phyloP scores from a whole-genome alignment of 2,888 invertebrate genomes.

The Magallana nippona region DNA sequence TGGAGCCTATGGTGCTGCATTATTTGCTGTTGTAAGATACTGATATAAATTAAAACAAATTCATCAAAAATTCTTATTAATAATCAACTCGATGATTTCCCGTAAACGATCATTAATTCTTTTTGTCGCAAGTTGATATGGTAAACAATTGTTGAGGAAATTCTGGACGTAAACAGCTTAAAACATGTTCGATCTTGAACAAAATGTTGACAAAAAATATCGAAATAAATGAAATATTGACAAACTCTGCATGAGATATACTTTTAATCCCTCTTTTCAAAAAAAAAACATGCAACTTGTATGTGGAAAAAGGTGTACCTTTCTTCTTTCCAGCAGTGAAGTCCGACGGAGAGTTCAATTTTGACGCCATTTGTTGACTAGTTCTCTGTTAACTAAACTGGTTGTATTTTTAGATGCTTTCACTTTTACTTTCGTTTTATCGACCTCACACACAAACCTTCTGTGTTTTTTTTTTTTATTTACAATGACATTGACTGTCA shows the following conservation, averaged over 20 bases:
- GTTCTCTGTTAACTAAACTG: not conserved
- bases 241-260: not conserved
- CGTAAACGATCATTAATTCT: not conserved
- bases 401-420: not conserved
- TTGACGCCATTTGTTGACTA: conserved; percentile 67
- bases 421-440: not conserved
- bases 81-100: no score
- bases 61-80: no score
- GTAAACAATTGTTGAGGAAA: conserved; percentile 19
- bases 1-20: no score
- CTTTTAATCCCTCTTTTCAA: not conserved
- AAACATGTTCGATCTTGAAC: conserved; percentile 8
- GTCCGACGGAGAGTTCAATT: conserved; percentile 70
- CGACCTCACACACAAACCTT: no score
- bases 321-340: conserved; percentile 49
- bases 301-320: not conserved
- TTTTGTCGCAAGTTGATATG: not conserved
- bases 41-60: no score
- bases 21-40: no score
- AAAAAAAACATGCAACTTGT: not conserved
- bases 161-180: not conserved
- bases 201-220: not conserved
- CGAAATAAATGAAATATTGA: not conserved
- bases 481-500: not conserved
- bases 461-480: no score